These are phyloP conservation scores for Phallusia fumigata DNA, from an alignment of 23 tunicate species.

Conservation along the genomic window DNA sequence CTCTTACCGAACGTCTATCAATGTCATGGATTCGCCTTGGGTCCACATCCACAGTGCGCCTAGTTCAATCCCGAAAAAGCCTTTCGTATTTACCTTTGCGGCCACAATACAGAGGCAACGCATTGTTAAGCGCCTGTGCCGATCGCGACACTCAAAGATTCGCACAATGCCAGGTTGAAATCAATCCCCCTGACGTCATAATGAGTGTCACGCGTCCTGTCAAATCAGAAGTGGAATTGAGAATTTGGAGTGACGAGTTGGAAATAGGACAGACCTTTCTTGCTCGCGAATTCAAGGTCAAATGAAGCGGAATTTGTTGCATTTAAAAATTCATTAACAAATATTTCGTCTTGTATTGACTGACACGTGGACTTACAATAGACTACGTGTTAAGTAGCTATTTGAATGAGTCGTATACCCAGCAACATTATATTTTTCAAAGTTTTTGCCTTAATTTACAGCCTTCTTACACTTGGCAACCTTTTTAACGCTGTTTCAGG, in stretches of 20 bases:
- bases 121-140: neutral
- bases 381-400: no score
- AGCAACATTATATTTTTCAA: no score
- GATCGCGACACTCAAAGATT: neutral
- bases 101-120: neutral
- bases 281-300: no score
- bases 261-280: neutral
- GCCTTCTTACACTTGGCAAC: no score
- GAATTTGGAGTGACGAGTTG: neutral
- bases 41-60: neutral
- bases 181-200: neutral
- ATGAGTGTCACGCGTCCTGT: conserved; percentile 6
- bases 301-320: no score
- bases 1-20: neutral
- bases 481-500: no score
- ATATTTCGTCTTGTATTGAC: no score
- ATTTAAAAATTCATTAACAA: no score
- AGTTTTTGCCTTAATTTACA: no score
- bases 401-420: no score
- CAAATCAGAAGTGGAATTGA: neutral
- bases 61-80: neutral
- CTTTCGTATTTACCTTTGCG: neutral
- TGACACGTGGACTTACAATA: no score
- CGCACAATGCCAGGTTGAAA: neutral
- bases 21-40: neutral